Percentiles rank a stretch among this genome's conserved stretches.
Evolutionary conservation across 2,888 invertebrate species (phyloP).

Genomic region (Erebia palarica): DNA sequence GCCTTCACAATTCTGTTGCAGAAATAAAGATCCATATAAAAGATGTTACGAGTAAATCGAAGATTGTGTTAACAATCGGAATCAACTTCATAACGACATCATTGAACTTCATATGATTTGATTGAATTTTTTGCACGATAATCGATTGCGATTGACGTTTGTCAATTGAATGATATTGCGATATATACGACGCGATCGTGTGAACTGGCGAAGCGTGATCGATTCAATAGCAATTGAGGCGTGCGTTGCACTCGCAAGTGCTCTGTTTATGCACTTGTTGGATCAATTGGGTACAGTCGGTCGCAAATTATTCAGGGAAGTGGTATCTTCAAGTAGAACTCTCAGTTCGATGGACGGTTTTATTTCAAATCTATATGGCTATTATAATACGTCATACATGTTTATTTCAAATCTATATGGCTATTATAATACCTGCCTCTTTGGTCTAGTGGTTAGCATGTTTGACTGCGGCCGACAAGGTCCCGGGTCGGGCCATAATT

Average conservation of each 20-base stretch:
- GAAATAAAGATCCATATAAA: slow-evolving; percentile 9
- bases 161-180: slow-evolving; percentile 22
- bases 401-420: too few relatives aligned
- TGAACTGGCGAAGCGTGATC: slow-evolving; percentile 46
- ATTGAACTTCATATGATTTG: slow-evolving; percentile 1
- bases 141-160: slow-evolving; percentile 15
- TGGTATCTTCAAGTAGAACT: not conserved
- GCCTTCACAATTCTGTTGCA: slow-evolving; percentile 6
- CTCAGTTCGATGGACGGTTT: not conserved
- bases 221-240: slow-evolving; percentile 50
- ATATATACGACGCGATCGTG: slow-evolving; percentile 37
- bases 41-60: not conserved
- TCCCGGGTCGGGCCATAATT: too few relatives aligned
- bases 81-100: not conserved
- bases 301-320: slow-evolving; percentile 1
- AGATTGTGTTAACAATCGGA: not conserved
- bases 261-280: slow-evolving; percentile 38
- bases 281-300: slow-evolving; percentile 29
- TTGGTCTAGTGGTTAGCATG: too few relatives aligned
- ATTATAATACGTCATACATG: too few relatives aligned
- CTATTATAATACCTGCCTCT: too few relatives aligned
- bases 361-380: not conserved
- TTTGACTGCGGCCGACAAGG: too few relatives aligned
- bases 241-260: slow-evolving; percentile 47
- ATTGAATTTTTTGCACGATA: slow-evolving; percentile 12